Conservation (phyloP, 2,888 invertebrate species). For the Ethmia dodecea region DNA sequence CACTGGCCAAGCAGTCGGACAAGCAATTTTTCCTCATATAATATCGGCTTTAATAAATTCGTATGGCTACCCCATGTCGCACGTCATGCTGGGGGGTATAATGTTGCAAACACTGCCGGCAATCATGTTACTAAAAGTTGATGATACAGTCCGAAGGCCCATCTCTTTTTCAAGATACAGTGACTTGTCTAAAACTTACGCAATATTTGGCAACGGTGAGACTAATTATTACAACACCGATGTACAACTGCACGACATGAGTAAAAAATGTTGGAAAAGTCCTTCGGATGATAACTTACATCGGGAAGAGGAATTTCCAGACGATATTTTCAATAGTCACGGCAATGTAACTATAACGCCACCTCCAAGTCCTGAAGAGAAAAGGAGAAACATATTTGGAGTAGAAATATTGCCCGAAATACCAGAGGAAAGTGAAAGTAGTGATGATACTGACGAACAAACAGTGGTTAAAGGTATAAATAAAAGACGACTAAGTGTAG, state of each 20-base stretch:
- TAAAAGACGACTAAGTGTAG: constrained; percentile 56
- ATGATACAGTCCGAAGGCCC: constrained; percentile 40
- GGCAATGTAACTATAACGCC: constrained; percentile 52
- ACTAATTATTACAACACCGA: constrained; percentile 49
- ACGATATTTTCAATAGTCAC: constrained; percentile 33
- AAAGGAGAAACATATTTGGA: constrained; percentile 63
- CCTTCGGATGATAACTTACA: constrained; percentile 63
- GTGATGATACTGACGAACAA: constrained; percentile 35
- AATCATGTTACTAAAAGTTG: constrained; percentile 53
- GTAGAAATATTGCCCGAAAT: constrained; percentile 74
- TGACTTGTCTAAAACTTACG: constrained; percentile 56
- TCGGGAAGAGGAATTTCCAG: constrained; percentile 33
- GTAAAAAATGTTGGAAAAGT: constrained; percentile 67
- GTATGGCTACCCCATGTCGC: constrained; percentile 54
- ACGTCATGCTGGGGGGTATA: constrained; percentile 54
- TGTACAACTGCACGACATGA: constrained; percentile 58
- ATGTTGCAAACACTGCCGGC: constrained; percentile 63
- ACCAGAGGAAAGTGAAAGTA: constrained; percentile 69
- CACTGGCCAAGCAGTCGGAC: constrained; percentile 65
- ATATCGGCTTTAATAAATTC: constrained; percentile 51
- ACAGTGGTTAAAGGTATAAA: constrained; percentile 30
- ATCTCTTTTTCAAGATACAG: constrained; percentile 53
- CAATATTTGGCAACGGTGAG: constrained; percentile 52
- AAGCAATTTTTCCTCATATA: constrained; percentile 63
- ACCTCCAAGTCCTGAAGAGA: constrained; percentile 67